Conservation (phyloP, 2,113 vertebrate genomes). For the Picathartes gymnocephalus region DNA sequence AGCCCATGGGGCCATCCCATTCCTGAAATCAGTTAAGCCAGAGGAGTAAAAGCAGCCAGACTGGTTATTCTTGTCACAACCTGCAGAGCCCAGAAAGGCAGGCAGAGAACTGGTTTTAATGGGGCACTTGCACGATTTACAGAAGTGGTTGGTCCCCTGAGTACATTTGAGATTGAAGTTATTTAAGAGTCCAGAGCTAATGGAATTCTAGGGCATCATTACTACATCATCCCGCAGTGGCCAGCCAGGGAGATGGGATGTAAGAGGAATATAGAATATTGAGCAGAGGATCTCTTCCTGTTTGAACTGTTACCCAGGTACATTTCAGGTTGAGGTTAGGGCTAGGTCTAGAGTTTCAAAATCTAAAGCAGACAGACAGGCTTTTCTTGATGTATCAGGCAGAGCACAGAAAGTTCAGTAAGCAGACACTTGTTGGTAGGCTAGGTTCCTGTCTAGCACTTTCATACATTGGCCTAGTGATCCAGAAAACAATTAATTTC, state of each 20-base stretch:
- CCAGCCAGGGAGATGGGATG: not conserved
- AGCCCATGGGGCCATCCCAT: not conserved
- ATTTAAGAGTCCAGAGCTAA: not conserved
- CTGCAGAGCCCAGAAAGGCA: not conserved
- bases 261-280: not conserved
- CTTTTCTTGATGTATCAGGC: not conserved
- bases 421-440: not conserved
- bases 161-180: not conserved
- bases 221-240: not conserved
- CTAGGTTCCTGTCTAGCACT: not conserved
- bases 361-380: not conserved
- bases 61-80: conserved; percentile 33
- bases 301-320: not conserved
- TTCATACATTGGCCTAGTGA: not conserved
- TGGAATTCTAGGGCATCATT: not conserved
- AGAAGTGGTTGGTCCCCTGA: not conserved
- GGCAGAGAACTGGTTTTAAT: not conserved
- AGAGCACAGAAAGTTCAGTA: not conserved
- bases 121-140: not conserved
- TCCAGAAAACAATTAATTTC: not conserved
- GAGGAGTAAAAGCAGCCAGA: conserved; percentile 3
- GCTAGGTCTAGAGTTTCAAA: not conserved
- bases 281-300: not conserved
- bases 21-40: conserved; percentile 15
- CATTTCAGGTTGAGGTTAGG: not conserved